These are phyloP conservation scores for Laticauda laticaudata DNA, from an alignment of 2,113 vertebrate species.

Conservation along the genomic window DNA sequence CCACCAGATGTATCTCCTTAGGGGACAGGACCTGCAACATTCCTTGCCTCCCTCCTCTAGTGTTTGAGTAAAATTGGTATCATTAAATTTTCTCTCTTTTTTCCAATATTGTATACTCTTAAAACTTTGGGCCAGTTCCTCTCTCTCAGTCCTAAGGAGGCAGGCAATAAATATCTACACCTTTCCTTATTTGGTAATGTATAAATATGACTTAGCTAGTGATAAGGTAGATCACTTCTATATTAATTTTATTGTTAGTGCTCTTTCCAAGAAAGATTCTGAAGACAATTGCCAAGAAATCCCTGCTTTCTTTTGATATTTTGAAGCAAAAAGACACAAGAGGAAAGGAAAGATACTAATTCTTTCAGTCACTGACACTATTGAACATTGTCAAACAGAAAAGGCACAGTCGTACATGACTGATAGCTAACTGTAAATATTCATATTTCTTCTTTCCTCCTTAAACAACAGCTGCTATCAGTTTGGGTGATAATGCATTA, in stretches of 20 bases:
- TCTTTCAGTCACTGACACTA: neutral
- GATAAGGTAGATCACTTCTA: neutral
- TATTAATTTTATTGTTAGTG: neutral
- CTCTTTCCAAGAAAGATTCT: neutral
- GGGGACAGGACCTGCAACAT: no score
- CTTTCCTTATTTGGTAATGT: neutral
- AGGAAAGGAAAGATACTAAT: neutral
- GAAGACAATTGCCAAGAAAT: neutral
- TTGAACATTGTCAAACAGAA: neutral
- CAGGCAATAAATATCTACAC: neutral
- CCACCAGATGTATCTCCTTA: no score
- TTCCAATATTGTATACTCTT: neutral
- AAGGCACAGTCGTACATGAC: neutral
- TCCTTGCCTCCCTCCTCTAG: no score
- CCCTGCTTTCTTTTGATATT: neutral
- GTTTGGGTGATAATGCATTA: neutral
- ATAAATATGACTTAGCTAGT: neutral
- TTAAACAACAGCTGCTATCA: slow-evolving; percentile 6
- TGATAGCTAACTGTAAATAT: neutral
- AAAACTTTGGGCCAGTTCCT: neutral
- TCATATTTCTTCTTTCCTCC: neutral
- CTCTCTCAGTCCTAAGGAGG: neutral
- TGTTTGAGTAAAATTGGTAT: neutral
- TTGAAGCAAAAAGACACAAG: neutral
- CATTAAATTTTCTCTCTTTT: neutral